A percentile compares a stretch with the other conserved stretches of the same genome.
These are phyloP conservation scores for Cheumatopsyche charites DNA, from an alignment of 1,140 invertebrate genomes.

Conservation along the genomic window DNA sequence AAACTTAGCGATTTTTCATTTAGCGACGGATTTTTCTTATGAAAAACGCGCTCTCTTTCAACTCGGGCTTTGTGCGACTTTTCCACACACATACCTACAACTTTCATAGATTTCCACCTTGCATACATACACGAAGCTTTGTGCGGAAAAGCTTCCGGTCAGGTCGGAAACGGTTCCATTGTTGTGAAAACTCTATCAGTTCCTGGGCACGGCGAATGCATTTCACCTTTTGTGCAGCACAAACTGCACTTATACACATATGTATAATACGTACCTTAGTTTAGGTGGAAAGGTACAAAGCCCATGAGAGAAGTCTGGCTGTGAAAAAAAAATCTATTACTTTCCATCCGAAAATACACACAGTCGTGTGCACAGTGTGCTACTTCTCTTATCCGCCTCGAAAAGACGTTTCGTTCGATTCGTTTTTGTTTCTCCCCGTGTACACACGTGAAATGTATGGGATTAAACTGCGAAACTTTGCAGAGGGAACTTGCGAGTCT, in stretches of 20 bases:
- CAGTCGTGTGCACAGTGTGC: no score
- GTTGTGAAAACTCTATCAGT: conserved; percentile 46
- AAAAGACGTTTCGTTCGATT: not conserved
- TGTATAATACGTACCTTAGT: no score
- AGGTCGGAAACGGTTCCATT: conserved; percentile 41
- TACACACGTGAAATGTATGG: no score
- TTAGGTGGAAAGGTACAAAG: conserved; percentile 8
- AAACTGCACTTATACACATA: conserved; percentile 35
- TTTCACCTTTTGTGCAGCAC: conserved; percentile 44
- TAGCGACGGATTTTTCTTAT: conserved; percentile 21
- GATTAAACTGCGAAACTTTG: conserved; percentile 16
- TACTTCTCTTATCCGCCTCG: no score
- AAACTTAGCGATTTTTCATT: conserved; percentile 23
- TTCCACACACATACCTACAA: not conserved
- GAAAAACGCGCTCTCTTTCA: conserved; percentile 10
- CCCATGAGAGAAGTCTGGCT: not conserved
- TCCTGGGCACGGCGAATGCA: conserved; percentile 36
- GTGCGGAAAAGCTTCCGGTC: conserved; percentile 33
- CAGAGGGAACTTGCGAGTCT: not conserved
- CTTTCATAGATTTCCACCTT: no score
- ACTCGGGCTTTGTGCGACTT: conserved; percentile 10
- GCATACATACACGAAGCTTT: conserved; percentile 14
- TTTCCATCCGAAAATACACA: no score
- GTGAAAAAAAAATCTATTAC: conserved; percentile 11
- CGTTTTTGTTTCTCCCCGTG: not conserved